Base-by-base conservation (phyloP, 2,113 vertebrate species). In the Hyla sarda region DNA sequence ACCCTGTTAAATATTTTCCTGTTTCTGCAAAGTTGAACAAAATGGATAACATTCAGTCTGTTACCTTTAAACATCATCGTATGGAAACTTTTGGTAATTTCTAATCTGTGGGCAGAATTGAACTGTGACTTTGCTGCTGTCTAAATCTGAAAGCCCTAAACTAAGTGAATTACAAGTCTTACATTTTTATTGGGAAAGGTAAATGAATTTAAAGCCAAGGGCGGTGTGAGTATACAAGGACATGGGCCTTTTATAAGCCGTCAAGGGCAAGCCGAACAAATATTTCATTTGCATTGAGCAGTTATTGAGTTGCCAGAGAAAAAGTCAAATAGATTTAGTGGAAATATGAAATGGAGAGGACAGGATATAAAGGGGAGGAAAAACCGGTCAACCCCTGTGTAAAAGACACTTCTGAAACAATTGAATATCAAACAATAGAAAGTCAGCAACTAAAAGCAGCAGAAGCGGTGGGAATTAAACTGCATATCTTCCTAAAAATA, bases 311-410 rank as follows among this genome's bases (percentile, higher is more conserved):
- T 65, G 84, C 73, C 21, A 1, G 28, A 28, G 23, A 58, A 81
- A 60, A 80, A 79, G 76, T 79, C 77, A 73, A 86, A 86, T 69
- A 81, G 84, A 86, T 86, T 86, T 81, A 86, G 65, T 80, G 19
- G 67, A 79, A 86, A 37, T 69, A 73, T 73, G 84, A 86, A 48
- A 80, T 41, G 25, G 76, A 86, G 45, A 80, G 77, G 65, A 86
- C 34, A 32, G 77, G 30, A 81, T 81, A 80, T 81, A 81, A 86
- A 14, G 45, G 65, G 58, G 21, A 28, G 37, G 48, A 73, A 41
- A 81, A 81, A 73, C 52, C 81, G 77, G 84, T 81, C 84, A 73
- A 60, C 45, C 32, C 34, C 54, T 80, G 23, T 62, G n/a, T 48
- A 69, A 30, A 72, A 30, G 50, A 81, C 45, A 34, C 48, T 48